Conservation (phyloP, 2,888 invertebrate genomes). For the Diplazon laetatorius region DNA sequence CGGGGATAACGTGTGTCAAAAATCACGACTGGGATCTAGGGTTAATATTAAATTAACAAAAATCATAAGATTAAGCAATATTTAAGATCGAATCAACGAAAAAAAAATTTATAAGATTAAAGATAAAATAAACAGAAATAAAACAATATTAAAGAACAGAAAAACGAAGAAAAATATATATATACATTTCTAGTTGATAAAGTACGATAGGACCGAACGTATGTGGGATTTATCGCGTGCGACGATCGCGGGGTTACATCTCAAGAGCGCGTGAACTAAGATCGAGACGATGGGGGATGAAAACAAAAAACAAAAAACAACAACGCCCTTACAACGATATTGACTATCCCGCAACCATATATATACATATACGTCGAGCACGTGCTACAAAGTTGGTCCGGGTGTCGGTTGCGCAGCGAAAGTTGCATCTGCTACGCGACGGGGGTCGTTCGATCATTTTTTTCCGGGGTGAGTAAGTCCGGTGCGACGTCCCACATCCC, state of each 20-base stretch:
- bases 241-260: slow-evolving; percentile 64
- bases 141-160: too few species aligned
- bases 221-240: slow-evolving; percentile 66
- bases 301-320: too few species aligned
- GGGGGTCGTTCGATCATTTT: slow-evolving; percentile 79
- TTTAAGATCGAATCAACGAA: too few species aligned
- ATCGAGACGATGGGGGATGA: slow-evolving; percentile 57
- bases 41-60: too few species aligned
- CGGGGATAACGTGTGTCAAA: too few species aligned
- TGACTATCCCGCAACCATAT: slow-evolving; percentile 30
- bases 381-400: slow-evolving; percentile 48
- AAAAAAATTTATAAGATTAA: too few species aligned
- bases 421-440: slow-evolving; percentile 80
- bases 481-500: slow-evolving; percentile 21
- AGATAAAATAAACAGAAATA: too few species aligned
- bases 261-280: slow-evolving; percentile 53
- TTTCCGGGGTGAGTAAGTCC: slow-evolving; percentile 77
- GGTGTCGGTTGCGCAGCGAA: slow-evolving; percentile 67
- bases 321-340: slow-evolving; percentile 63
- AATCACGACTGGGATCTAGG: too few species aligned
- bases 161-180: too few species aligned
- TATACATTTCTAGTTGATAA: too few species aligned
- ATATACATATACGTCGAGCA: slow-evolving; percentile 47
- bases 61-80: too few species aligned
- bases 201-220: slow-evolving; percentile 9